phyloP scores from a whole-genome alignment of 1,140 invertebrate species.

The Sipha flava region DNA sequence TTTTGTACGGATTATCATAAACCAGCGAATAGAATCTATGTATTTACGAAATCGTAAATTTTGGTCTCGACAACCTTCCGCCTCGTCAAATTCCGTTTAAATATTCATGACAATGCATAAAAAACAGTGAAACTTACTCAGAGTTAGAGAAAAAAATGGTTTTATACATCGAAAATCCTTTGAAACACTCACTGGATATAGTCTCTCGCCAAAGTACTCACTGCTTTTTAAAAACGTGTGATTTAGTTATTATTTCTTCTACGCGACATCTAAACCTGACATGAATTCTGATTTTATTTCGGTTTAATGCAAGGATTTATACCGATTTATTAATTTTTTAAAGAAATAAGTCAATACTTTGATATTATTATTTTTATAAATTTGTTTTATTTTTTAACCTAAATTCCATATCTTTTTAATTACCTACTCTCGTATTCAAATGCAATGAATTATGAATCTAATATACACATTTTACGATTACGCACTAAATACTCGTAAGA shows the following conservation, averaged over 20 bases:
- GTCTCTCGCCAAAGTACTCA: background rate
- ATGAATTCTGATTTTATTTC: background rate
- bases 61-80: background rate
- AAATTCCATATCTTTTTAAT: no score
- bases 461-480: no score
- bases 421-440: no score
- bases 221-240: background rate
- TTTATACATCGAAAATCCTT: background rate
- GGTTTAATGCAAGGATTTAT: background rate
- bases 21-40: background rate
- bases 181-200: background rate
- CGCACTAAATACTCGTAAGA: no score
- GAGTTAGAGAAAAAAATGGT: background rate
- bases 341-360: background rate
- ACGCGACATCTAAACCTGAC: background rate
- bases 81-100: background rate
- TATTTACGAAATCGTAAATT: background rate
- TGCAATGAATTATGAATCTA: no score
- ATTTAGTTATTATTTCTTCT: background rate
- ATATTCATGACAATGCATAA: background rate
- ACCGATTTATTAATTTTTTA: background rate
- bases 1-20: background rate
- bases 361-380: no score
- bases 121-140: background rate
- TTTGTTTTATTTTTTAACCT: no score